Base-by-base conservation (phyloP, 2,888 invertebrate genomes). In the Syritta pipiens region DNA sequence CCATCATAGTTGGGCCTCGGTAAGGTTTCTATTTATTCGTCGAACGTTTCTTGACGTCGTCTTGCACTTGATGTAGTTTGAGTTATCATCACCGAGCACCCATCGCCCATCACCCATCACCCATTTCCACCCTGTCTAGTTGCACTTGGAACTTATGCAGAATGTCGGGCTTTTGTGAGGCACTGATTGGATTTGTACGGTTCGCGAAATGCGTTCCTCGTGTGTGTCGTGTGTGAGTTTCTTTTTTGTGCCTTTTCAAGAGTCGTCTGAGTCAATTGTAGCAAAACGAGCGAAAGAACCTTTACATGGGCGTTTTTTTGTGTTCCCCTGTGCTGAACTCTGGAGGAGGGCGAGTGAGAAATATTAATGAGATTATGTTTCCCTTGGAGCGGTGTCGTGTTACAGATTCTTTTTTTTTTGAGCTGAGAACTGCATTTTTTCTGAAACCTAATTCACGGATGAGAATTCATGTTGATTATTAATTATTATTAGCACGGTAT, bases 231-330 rank as follows among this genome's bases (percentile, higher is more conserved):
- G 26, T 46, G 42, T 22, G 20, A 37, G 32, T 20, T 12, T 42
- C 6, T 28, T 24, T 40, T 6, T 10, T 49, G 48, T 60, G 59
- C 14, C 24, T 40, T 10, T 24, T 68, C 60, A 42, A 60, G 77
- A 77, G 77, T 67, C 77, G 72, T 72, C 42, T 60, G 53, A 77
- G 77, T 77, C 77, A 77, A 77, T 60, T 77, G 77, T 67, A 55
- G 72, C 77, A 77, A 77, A 77, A 72, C 72, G 77, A 77, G 77
- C 77, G 77, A 77, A 65, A 77, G 59, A 77, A 72, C 55, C 67
- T 77, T 65, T 59, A 55, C 59, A 59, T 26, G 24, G 40, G 30
- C 46, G 30, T 63, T 62, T 65, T 65, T 17, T 17, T 26, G 9
- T 24, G 10, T 9, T 14, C 20, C 1, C 19, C 20, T 46, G 37